Evolutionary conservation across 2,888 invertebrate genomes (phyloP), one percentile per base, ranked within the genome.

Genomic region (Halictus ligatus): DNA sequence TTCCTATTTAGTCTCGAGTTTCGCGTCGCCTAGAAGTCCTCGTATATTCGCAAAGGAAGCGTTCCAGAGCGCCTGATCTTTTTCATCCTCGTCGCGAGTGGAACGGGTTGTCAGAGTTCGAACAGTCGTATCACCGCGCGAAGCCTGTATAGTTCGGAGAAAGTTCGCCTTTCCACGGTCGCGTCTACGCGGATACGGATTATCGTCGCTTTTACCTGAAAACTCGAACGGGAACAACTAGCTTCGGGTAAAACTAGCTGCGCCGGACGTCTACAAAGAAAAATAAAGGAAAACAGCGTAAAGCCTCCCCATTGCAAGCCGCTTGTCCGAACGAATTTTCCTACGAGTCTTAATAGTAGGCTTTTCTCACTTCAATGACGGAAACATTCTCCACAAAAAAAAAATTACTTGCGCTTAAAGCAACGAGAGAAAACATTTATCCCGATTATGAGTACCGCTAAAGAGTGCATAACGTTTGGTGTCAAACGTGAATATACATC

Each of bases 121-220:
- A 69, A 40, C 21, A 40, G 69, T 69, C 69, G 69, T 69, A 69
- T 69, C 72, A 58, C 35, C 67, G 67, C 35, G 8, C 67, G 4
- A 1, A 15, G 25, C 35, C 50, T 25, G 15, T 72, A 58, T 29
- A 71, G 29, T 60, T 15, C 25, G 25, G 80, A 60, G 80, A 85
- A 83, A 80, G 84, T 85, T 77, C 75, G 46, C 18, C 50, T 29
- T 73, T 60, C 71, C 43, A 12, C 64, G 35, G 67, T 69, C 50
- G 12, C 54, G 40, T 35, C 7, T 13, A 25, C 48, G 25, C 46
- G 35, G 25, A 15, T 40, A n/a, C 60, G 35, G 64, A 72, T 83
- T 50, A 35, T 46, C 75, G 21, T 79, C 60, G 64, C 67, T 71
- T 80, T 85, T 73, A 69, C 74, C 25, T 64, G 72, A 64, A 60